These are phyloP conservation scores for Eupithecia subfuscata DNA, from an alignment of 2,888 invertebrate genomes.

Conservation along the genomic window DNA sequence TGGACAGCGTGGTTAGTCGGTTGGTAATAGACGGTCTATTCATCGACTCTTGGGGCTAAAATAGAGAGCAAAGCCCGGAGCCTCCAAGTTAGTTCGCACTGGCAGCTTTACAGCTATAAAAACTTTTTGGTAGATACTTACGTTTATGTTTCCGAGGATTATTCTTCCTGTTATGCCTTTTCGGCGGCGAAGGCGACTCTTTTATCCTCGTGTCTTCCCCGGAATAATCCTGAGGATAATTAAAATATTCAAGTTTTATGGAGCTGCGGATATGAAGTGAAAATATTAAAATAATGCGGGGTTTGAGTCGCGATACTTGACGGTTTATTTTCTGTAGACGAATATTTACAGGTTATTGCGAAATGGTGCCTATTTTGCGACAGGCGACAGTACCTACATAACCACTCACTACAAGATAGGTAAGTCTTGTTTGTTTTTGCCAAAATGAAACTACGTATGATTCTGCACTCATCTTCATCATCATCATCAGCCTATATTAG, in stretches of 20 bases:
- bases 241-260: conserved; percentile 29
- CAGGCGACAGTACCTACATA: conserved; percentile 51
- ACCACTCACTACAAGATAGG: too few species aligned
- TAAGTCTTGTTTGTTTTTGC: too few species aligned
- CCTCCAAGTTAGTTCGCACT: conserved; percentile 22
- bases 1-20: too few species aligned
- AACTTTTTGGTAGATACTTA: conserved; percentile 48
- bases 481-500: too few species aligned
- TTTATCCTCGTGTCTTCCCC: conserved; percentile 63
- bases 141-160: conserved; percentile 72
- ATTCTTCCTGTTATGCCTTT: conserved; percentile 70
- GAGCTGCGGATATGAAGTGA: conserved; percentile 8
- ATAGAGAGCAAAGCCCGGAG: conserved; percentile 2
- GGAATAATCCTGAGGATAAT: conserved; percentile 65
- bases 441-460: too few species aligned
- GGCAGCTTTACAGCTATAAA: conserved; percentile 23
- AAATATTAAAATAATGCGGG: conserved; percentile 8
- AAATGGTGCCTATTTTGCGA: background rate
- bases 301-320: background rate
- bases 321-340: background rate
- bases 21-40: too few species aligned
- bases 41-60: background rate
- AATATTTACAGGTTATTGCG: background rate
- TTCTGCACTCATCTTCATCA: too few species aligned
- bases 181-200: conserved; percentile 65